Evolutionary conservation across 2,113 vertebrate genomes (phyloP).

Genomic region (Hemicordylus capensis): DNA sequence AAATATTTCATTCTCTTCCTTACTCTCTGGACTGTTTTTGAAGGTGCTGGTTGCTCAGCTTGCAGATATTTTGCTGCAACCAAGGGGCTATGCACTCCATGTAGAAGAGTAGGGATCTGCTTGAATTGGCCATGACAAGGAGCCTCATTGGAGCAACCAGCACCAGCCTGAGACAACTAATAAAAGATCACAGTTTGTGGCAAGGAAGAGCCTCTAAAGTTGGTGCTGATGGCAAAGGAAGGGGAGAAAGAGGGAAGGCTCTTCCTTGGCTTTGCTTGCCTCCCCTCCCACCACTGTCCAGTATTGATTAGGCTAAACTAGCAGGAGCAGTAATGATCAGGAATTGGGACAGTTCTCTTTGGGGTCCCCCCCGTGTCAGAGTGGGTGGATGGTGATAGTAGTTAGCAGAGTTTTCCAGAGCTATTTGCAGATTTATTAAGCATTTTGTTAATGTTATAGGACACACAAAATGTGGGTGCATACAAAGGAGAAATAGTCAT

Average conservation of each 20-base stretch:
- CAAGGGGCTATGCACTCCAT: background rate
- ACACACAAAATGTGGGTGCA: background rate
- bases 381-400: too few species aligned
- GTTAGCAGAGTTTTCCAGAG: background rate
- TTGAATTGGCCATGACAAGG: conserved; percentile 2
- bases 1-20: background rate
- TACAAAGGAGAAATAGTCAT: background rate
- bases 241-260: background rate
- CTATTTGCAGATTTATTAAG: background rate
- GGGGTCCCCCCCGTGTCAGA: too few species aligned
- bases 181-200: background rate
- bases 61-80: background rate
- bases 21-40: background rate
- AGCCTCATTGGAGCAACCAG: background rate
- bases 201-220: background rate
- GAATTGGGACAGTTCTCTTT: background rate
- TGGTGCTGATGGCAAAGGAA: background rate
- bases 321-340: background rate
- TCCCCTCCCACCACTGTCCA: background rate
- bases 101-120: background rate
- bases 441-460: background rate
- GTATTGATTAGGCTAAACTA: background rate
- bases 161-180: background rate
- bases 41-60: background rate
- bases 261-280: background rate